A percentile compares a stretch with the other conserved stretches of the same genome.
phyloP scores from a whole-genome alignment of 2,113 vertebrate genomes.

The Meriones unguiculatus region DNA sequence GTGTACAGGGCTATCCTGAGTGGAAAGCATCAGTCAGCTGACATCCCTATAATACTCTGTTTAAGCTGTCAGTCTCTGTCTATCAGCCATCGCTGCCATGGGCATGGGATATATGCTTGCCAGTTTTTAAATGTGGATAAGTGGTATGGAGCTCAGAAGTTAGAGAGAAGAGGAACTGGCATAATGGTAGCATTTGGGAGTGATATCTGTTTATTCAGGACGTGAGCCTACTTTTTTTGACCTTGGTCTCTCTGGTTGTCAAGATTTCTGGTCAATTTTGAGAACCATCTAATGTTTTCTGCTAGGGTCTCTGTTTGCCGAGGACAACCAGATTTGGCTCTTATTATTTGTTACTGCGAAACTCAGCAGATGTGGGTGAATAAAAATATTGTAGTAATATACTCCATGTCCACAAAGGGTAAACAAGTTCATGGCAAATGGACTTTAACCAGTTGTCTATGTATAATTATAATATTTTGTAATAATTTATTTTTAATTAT shows the following conservation, averaged over 20 bases:
- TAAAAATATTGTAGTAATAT: not conserved
- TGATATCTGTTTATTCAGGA: not conserved
- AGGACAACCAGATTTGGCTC: conserved; percentile 29
- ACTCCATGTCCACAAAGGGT: not conserved
- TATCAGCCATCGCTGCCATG: not conserved
- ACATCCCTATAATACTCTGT: no score
- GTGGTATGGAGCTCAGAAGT: not conserved
- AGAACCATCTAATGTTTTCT: not conserved
- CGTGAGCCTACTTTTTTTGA: not conserved
- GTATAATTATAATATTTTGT: not conserved
- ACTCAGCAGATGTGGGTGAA: not conserved
- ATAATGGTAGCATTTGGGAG: not conserved
- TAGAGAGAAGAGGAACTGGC: not conserved
- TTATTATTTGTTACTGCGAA: conserved; percentile 22
- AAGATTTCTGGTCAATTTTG: conserved; percentile 45
- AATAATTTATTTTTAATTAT: conserved; percentile 63
- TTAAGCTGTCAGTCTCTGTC: not conserved
- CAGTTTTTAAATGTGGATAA: not conserved
- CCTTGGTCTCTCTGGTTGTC: conserved; percentile 6
- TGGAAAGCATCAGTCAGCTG: no score
- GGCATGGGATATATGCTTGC: not conserved
- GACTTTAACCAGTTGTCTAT: conserved; percentile 39
- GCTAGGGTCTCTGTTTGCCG: not conserved
- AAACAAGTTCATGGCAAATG: not conserved
- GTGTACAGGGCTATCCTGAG: no score